These are phyloP conservation scores for Alosa alosa DNA, from an alignment of 2,113 vertebrate species.

Conservation along the genomic window DNA sequence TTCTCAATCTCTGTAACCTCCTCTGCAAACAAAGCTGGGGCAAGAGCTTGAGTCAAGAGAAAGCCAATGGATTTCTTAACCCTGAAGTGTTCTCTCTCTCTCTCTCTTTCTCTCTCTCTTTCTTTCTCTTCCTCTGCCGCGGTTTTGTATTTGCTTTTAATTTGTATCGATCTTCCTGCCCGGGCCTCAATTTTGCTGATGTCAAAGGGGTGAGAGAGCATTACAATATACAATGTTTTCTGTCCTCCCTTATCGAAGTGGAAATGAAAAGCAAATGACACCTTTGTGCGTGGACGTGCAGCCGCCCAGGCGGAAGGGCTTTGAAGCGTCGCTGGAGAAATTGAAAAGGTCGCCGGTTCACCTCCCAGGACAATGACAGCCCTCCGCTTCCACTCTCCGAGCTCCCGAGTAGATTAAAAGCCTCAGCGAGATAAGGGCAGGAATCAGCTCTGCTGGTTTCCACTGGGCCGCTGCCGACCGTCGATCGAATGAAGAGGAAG, in stretches of 20 bases:
- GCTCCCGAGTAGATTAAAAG: constrained; percentile 72
- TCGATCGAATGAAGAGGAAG: constrained; percentile 56
- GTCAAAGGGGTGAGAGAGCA: constrained; percentile 75
- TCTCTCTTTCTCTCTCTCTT: constrained; percentile 42
- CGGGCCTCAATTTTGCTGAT: constrained; percentile 70
- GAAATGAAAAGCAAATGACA: constrained; percentile 83
- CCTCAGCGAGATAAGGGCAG: constrained; percentile 67
- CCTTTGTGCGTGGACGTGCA: constrained; percentile 73
- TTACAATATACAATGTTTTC: constrained; percentile 79
- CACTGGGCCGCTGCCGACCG: constrained; percentile 19
- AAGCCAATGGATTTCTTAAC: constrained; percentile 67
- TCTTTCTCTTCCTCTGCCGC: constrained; percentile 43
- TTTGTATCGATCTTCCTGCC: constrained; percentile 76
- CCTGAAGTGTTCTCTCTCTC: constrained; percentile 42
- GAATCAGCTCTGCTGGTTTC: constrained; percentile 64
- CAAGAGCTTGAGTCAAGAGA: constrained; percentile 52
- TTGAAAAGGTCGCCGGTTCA: constrained; percentile 80
- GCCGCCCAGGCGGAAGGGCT: constrained; percentile 70
- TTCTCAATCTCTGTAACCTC: constrained; percentile 40
- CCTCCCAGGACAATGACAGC: constrained; percentile 74
- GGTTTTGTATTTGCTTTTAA: constrained; percentile 86
- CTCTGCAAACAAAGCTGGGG: constrained; percentile 60
- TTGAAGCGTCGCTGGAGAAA: constrained; percentile 67
- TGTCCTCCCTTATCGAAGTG: constrained; percentile 65
- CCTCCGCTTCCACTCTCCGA: constrained; percentile 65